A percentile compares a stretch with the other conserved stretches of the same genome.
Evolutionary conservation across 1,140 invertebrate species (phyloP).

Genomic region (Pogonomyrmex californicus): DNA sequence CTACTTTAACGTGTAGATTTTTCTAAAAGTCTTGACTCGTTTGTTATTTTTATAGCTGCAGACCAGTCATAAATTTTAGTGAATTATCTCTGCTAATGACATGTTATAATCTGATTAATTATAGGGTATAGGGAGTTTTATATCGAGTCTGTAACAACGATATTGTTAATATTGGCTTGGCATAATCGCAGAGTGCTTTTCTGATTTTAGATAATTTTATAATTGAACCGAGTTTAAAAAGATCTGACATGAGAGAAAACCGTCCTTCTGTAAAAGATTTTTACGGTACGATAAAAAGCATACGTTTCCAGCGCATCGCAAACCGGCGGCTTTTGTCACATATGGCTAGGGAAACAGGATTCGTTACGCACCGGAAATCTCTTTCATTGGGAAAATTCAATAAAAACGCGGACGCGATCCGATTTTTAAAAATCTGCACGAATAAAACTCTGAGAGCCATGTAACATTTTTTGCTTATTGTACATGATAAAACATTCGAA

Average conservation of each 20-base stretch:
- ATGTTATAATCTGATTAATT: not conserved
- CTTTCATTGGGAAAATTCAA: slow-evolving; percentile 8
- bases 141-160: not conserved
- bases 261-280: slow-evolving; percentile 10
- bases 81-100: not conserved
- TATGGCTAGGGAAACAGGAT: slow-evolving; percentile 27
- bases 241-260: not conserved
- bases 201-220: not conserved
- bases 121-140: not conserved
- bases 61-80: no score
- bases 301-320: not conserved
- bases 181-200: not conserved
- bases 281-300: slow-evolving; percentile 33
- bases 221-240: not conserved
- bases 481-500: not conserved
- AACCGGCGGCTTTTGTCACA: slow-evolving; percentile 20
- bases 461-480: not conserved
- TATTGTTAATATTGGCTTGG: no score
- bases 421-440: slow-evolving; percentile 17
- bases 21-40: not conserved
- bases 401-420: slow-evolving; percentile 4
- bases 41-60: not conserved
- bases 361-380: slow-evolving; percentile 21
- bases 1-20: not conserved
- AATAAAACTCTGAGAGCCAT: slow-evolving; percentile 9